Evolutionary conservation across 2,113 vertebrate species (phyloP).

Genomic region (Sterna hirundo): DNA sequence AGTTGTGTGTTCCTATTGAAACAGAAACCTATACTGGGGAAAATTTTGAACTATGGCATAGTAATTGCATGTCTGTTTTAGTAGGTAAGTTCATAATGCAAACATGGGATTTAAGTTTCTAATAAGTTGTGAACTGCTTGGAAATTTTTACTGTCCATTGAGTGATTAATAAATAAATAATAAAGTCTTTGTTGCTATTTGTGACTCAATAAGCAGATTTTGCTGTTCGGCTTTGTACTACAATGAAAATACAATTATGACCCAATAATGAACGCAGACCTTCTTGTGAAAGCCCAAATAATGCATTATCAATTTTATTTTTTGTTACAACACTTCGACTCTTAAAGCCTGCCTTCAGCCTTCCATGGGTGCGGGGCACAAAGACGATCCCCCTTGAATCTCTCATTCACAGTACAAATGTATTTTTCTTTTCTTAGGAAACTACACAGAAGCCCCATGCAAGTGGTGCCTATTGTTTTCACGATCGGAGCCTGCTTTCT

Average conservation of each 20-base stretch:
- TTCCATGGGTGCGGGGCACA: not conserved
- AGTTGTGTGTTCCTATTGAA: not conserved
- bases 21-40: not conserved
- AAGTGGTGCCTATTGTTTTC: constrained; percentile 71
- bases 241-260: not conserved
- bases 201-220: not conserved
- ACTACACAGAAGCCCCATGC: constrained; percentile 71
- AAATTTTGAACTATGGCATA: not conserved
- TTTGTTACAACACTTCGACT: not conserved
- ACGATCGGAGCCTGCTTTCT: constrained; percentile 64
- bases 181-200: not conserved
- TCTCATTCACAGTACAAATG: not conserved
- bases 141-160: not conserved
- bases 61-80: not conserved
- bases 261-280: fast-evolving
- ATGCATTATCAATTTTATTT: not conserved
- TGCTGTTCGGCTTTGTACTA: not conserved
- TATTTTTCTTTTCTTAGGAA: constrained; percentile 61
- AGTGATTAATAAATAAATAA: not conserved
- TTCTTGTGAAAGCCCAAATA: not conserved
- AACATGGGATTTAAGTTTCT: not conserved
- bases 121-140: not conserved
- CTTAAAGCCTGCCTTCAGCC: not conserved
- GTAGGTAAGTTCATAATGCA: not conserved
- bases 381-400: not conserved